Evolutionary conservation across 2,797 vertebrate species (phyloP).

Genomic region (Platalea minor): DNA sequence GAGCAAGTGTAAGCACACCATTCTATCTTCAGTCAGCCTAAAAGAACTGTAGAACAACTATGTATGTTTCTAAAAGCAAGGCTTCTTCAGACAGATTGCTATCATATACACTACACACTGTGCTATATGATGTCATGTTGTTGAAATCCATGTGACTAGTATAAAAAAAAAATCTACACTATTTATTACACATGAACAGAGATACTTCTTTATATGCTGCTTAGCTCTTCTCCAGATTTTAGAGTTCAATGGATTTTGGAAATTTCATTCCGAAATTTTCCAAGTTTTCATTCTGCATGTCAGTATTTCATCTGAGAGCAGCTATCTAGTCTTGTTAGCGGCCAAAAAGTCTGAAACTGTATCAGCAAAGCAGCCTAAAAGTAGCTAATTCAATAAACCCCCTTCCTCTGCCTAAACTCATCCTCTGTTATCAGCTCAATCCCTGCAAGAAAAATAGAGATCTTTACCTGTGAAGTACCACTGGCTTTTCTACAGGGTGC

Average conservation of each 20-base stretch:
- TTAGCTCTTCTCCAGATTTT: neutral
- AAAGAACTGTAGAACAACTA: neutral
- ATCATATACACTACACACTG: neutral
- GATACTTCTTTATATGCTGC: neutral
- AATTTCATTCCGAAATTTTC: neutral
- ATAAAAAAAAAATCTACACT: neutral
- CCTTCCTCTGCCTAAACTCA: neutral
- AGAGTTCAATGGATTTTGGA: neutral
- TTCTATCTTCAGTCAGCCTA: neutral
- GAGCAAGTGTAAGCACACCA: neutral
- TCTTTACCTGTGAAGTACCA: slow-evolving; percentile 94
- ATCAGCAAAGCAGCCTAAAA: neutral
- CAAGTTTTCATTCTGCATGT: neutral
- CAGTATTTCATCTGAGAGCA: neutral
- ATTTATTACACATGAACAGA: neutral
- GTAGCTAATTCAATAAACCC: neutral
- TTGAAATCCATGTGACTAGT: neutral
- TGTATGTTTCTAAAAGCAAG: neutral
- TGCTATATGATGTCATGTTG: neutral
- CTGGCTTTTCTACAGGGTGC: slow-evolving; percentile 96
- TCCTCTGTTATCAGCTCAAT: neutral
- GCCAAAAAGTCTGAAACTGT: neutral
- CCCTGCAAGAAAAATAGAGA: neutral
- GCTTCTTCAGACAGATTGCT: neutral
- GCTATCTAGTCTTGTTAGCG: neutral